phyloP scores from a whole-genome alignment of 2,113 vertebrate species.

The Morone saxatilis region DNA sequence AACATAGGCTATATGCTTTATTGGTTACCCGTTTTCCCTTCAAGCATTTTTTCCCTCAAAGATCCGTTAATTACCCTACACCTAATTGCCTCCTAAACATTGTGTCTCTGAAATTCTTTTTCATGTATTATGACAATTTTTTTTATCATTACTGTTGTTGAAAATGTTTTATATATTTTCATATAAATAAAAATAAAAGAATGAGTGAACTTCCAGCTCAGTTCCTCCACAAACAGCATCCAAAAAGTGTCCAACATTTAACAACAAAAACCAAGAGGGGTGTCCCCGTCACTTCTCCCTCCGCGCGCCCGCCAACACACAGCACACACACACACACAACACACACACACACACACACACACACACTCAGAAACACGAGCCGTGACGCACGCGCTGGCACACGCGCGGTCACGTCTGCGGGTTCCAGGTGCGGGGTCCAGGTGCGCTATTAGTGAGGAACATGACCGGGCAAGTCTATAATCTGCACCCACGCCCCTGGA shows the following conservation, averaged over 20 bases:
- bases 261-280: slow-evolving; percentile 44
- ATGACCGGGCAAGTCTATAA: slow-evolving; percentile 79
- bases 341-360: slow-evolving; percentile 14
- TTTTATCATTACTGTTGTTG: not conserved
- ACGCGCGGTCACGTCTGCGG: slow-evolving; percentile 60
- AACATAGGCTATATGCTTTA: slow-evolving; percentile 17
- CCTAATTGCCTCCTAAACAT: not conserved
- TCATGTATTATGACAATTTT: not conserved
- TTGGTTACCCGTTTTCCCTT: slow-evolving; percentile 5
- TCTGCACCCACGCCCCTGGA: slow-evolving; percentile 76
- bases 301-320: slow-evolving; percentile 25
- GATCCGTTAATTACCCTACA: slow-evolving; percentile 22
- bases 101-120: slow-evolving; percentile 2
- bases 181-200: not conserved
- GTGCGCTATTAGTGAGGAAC: slow-evolving; percentile 82
- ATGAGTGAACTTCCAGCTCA: not conserved
- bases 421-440: slow-evolving; percentile 85
- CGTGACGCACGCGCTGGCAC: slow-evolving; percentile 47
- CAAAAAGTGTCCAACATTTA: slow-evolving; percentile 25
- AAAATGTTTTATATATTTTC: not conserved
- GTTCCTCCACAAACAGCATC: not conserved
- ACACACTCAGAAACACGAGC: slow-evolving; percentile 4
- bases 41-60: not conserved
- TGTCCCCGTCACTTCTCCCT: slow-evolving; percentile 66
- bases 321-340: slow-evolving; percentile 18